Base-by-base conservation (phyloP, 2,113 vertebrate genomes). In the Microcebus griseorufus region DNA sequence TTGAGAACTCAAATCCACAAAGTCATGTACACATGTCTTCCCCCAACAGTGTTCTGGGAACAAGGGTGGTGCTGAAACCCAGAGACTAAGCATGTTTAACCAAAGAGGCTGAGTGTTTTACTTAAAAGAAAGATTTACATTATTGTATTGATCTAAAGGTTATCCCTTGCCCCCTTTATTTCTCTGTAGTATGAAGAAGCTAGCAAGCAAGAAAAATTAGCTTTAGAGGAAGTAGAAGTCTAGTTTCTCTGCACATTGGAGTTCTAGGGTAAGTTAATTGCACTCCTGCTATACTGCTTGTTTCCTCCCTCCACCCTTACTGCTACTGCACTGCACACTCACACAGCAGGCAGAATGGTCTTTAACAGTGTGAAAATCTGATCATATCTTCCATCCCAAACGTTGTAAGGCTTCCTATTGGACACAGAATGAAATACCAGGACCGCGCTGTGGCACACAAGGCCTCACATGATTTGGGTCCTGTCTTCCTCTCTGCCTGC, bases 1-100 rank as follows among this genome's bases (percentile, higher is more conserved):
- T 82, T 55, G 75, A 87, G 25, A 9, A 53, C 45, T 81, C 60
- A 93, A 80, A 64, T 81, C 51, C 39, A 32, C 25, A 69, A 78
- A 34, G 60, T 53, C 48, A 17, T 48, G 29, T 29, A 34, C 29
- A 20, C 20, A 67, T 88, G 29, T 92, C 13, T 92, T 45, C 37
- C 32, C n/a, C 39, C 14, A n/a, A 5, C 14, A 8, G 25, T 12
- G 7, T 45, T 5, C 45, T 70, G 17, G 45, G 51, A 5, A 55
- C n/a, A 62, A 13, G 16, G 1, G 2, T 39, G 34, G 29, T 34
- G 20, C 32, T 4, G 6, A 72, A 94, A 82, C 76, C 27, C n/a
- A 82, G 29, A 79, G 32, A 92, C 18, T 42, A 14, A 27, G 11
- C 11, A 14, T 12, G 12, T 85, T 60, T 37, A 67, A 37, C 34